Base-by-base conservation (phyloP, 2,888 invertebrate genomes). In the Chrysodeixis includens region DNA sequence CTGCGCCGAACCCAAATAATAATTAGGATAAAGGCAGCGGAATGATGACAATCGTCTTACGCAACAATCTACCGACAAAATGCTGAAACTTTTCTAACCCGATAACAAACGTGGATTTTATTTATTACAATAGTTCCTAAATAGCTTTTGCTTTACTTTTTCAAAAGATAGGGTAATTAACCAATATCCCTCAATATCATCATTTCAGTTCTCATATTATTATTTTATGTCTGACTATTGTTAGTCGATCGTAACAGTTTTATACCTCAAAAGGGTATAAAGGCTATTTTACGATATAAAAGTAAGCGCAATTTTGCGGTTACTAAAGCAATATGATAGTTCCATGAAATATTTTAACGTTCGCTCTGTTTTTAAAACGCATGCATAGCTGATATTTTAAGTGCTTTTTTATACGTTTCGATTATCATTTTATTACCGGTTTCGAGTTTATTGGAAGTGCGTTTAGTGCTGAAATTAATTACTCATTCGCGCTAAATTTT, bases 191-290 rank as follows among this genome's bases (percentile, higher is more conserved):
- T n/a, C 14, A 1, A 9, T 22, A 49, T 67, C 40, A 78, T 71
- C 64, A 52, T 61, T 66, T 60, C 62, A 46, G 56, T 71, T 74
- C n/a, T 56, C 22, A 16, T 54, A 49, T n/a, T n/a, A n/a, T n/a
- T n/a, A n/a, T 68, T 77, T 72, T 69, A 72, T 49, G 9, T 1
- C 20, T 20, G 68, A 44, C 64, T 55, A 56, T 66, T 78, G 73
- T 79, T 69, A 69, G 58, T 62, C 58, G 54, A 71, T 69, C 80
- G 68, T 75, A 60, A 81, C 54, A 40, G 52, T 78, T 81, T 83
- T 83, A 71, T 71, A 64, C 69, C 63, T 65, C 67, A 76, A 71
- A 78, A 69, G 63, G 72, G 40, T 53, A 78, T 80, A 83, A 82
- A 71, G 14, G 57, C 20, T 65, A 56, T 71, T 82, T 82, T 77